Base-by-base conservation (phyloP, 1,140 invertebrate genomes). In the Trachymyrmex cornetzi region DNA sequence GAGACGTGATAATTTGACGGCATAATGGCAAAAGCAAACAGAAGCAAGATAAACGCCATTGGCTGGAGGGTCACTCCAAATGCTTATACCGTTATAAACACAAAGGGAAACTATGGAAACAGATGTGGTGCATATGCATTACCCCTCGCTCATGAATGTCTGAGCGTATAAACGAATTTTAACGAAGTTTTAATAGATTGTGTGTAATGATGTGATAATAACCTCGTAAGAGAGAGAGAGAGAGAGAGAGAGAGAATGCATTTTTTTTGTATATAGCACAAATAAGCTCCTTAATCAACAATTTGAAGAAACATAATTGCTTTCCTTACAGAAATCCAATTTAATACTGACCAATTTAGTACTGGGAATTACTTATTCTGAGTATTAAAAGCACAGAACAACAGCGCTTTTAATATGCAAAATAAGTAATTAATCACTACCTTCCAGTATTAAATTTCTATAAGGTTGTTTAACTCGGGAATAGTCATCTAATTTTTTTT, bases 1-100 rank as follows among this genome's bases (percentile, higher is more conserved):
- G 87, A 84, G 92, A 90, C 71, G 66, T 74, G 86, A 92, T 92
- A 92, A 94, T 94, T 92, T 91, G 89, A 93, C 92, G 89, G 88
- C 80, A 87, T 89, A 88, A 92, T 92, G 87, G 87, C 66, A 88
- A 92, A 90, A 89, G 87, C 88, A 89, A 93, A 88, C 72, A 44
- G n/a, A 50, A 90, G 77, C 34, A 87, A 87, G 87, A 84, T 77
- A 88, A 89, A 86, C 71, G 79, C 19, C 48, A 66, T 66, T 66
- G 27, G 55, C 55, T 44, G 12, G 50, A 53, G 53, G 19, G 27
- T 72, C 50, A 57, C 48, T 85, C 19, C 53, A 69, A 74, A 81
- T 34, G 27, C 55, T 87, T 86, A 66, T 38, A 30, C 11, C 16
- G 22, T 72, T 72, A 81, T 38, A 19, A 5, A 27, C 30, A 69